phyloP scores from a whole-genome alignment of 2,113 vertebrate species.

The Oreochromis tanganicae region DNA sequence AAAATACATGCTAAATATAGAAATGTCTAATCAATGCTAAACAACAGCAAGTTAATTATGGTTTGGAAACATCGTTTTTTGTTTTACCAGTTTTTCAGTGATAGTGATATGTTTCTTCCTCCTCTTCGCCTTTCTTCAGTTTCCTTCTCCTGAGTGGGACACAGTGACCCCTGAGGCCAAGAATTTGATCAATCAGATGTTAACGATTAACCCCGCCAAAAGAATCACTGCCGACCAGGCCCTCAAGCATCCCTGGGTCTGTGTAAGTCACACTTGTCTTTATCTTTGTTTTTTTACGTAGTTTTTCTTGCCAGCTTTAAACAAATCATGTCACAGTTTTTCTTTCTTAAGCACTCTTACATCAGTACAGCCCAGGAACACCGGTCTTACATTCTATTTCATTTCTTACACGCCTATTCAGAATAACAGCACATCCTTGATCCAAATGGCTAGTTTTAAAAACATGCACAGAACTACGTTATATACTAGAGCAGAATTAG shows the following conservation, averaged over 20 bases:
- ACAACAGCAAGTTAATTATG: neutral
- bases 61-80: neutral
- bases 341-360: neutral
- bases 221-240: constrained; percentile 98
- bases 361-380: neutral
- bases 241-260: constrained; percentile 98
- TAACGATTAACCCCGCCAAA: constrained; percentile 98
- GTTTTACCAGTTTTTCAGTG: neutral
- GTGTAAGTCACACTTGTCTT: constrained; percentile 79
- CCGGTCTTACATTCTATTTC: neutral
- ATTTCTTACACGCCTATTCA: neutral
- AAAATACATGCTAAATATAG: neutral
- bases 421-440: neutral
- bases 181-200: constrained; percentile 99
- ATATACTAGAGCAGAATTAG: neutral
- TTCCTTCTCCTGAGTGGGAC: constrained; percentile 99
- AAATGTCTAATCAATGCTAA: neutral
- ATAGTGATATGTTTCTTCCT: neutral
- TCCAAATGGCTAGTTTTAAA: neutral
- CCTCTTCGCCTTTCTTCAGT: constrained; percentile 67
- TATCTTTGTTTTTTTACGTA: neutral
- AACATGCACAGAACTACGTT: neutral
- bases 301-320: neutral
- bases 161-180: constrained; percentile 98
- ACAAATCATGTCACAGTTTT: neutral